Base-by-base conservation (phyloP, 2,797 vertebrate species). In the Sandelia bainsii region DNA sequence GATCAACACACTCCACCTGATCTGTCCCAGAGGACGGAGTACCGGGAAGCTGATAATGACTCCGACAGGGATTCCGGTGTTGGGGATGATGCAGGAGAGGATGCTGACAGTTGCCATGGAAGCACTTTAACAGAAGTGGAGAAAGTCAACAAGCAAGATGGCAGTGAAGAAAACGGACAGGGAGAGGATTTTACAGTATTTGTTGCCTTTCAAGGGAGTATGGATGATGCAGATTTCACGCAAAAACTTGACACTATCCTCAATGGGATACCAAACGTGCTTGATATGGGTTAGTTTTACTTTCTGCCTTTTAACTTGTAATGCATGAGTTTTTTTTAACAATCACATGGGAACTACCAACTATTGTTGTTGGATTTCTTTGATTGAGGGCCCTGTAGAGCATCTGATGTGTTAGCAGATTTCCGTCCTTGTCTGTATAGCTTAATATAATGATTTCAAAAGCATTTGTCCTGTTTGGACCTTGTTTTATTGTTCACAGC, bases 171-270 rank as follows among this genome's bases (percentile, higher is more conserved):
- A 91, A 54, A 40, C 22, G 67, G 65, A 20, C 71, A 85, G 80
- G 87, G 89, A 85, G 90, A 91, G 70, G 91, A 95, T 86, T 96
- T 95, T 65, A 98, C 93, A 0, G 96, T 99, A 75, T 99, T 98
- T 88, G 91, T 99, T 72, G 95, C 97, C 78, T 98, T 99, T 89
- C 95, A 95, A 92, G 98, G 98, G 80, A 97, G 97, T 90, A 96
- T 99, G 92, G 93, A 94, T 29, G 98, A 99, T 90, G 94, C 92
- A 72, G 97, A 99, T 89, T 98, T 99, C 77, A 91, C 93, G 78
- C 92, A 95, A 84, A 99, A 99, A 87, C 95, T 99, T 54, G 92
- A 96, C 66, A 86, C 73, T 61, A 91, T 99, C 88, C 87, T 99
- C 82, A 93, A 94, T 77, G 95, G 94, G 81, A 96, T 99, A 84